Evolutionary conservation across 2,888 invertebrate species (phyloP).

Genomic region (Pediacus dermestoides): DNA sequence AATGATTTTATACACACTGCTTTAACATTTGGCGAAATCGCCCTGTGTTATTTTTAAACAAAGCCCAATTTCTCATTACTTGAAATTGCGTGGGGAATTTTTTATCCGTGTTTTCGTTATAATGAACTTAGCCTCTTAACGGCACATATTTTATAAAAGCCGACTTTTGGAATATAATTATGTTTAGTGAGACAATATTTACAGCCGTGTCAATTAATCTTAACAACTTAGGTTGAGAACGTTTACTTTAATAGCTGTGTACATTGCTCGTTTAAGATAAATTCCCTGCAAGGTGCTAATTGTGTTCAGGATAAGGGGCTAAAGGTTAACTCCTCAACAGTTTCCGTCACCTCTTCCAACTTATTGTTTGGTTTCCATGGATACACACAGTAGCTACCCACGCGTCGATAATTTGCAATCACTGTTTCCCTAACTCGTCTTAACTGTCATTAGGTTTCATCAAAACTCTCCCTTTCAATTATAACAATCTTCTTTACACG

Average conservation of each 20-base stretch:
- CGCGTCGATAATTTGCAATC: conserved; percentile 33
- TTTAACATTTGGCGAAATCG: too few relatives aligned
- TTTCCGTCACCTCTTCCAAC: conserved; percentile 26
- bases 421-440: conserved; percentile 29
- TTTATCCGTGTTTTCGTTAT: too few relatives aligned
- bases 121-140: too few relatives aligned
- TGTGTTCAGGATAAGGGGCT: conserved; percentile 20
- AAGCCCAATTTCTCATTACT: too few relatives aligned
- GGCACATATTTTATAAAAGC: too few relatives aligned
- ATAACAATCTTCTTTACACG: conserved; percentile 21
- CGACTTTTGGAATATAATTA: too few relatives aligned
- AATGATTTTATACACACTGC: too few relatives aligned
- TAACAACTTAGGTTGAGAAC: conserved; percentile 19
- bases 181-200: conserved; percentile 25
- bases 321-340: conserved; percentile 27
- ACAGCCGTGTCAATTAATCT: conserved; percentile 22
- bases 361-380: conserved; percentile 28
- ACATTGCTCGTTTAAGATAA: conserved; percentile 21
- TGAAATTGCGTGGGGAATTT: too few relatives aligned
- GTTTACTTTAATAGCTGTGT: conserved; percentile 23
- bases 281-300: conserved; percentile 25
- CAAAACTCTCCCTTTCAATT: conserved; percentile 29
- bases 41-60: too few relatives aligned
- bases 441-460: conserved; percentile 31
- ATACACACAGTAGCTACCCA: conserved; percentile 17